Percentiles rank a stretch among this genome's conserved stretches.
Conservation (phyloP, 2,888 invertebrate species). For the Microplitis deprimator region DNA sequence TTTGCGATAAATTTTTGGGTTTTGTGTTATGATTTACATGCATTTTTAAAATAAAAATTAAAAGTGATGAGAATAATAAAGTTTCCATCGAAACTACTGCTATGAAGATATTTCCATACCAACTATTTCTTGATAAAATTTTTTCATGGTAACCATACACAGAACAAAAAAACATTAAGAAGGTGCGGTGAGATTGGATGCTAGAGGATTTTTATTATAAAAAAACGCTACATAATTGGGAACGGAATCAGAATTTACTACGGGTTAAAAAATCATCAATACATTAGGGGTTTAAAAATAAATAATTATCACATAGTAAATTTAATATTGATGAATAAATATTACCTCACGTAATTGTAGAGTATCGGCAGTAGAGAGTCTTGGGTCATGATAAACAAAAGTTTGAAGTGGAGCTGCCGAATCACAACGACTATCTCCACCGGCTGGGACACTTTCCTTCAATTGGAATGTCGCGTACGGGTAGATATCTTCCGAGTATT, state of each 20-base stretch:
- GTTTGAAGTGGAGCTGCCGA: conserved; percentile 72
- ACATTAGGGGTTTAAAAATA: neutral
- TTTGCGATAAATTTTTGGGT: too few relatives aligned
- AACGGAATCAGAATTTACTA: neutral
- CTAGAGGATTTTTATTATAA: neutral
- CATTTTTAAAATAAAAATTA: neutral
- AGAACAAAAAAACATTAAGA: neutral
- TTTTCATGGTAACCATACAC: neutral
- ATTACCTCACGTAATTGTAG: conserved; percentile 81
- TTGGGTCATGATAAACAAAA: conserved; percentile 92
- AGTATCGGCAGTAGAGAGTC: conserved; percentile 82
- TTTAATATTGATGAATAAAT: neutral
- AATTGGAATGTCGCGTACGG: conserved; percentile 78
- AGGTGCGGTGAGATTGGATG: neutral
- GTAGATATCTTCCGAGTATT: conserved; percentile 77
- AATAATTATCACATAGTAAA: neutral
- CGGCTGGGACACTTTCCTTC: conserved; percentile 81
- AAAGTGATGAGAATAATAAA: neutral
- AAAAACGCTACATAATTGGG: neutral
- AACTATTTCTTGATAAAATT: neutral
- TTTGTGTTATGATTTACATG: too few relatives aligned
- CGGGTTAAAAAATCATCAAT: neutral
- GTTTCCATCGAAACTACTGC: neutral
- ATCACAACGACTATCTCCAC: conserved; percentile 92
- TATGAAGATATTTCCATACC: neutral